Conservation (phyloP, 2,888 invertebrate genomes). For the Folsomia manolachei region DNA sequence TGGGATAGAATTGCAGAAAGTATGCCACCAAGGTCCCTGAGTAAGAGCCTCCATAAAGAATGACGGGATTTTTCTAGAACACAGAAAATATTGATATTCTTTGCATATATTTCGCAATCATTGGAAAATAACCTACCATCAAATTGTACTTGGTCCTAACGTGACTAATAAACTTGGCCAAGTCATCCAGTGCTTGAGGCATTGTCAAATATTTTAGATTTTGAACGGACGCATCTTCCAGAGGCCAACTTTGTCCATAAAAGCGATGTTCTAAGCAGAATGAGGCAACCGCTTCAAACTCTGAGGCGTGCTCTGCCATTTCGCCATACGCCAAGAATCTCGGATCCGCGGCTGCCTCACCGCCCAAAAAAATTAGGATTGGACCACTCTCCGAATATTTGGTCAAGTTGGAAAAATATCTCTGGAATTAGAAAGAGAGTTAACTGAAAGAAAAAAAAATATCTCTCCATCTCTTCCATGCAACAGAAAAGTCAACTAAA, state of each 20-base stretch:
- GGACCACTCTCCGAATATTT: background rate
- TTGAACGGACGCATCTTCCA: background rate
- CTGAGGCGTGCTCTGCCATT: background rate
- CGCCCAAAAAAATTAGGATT: background rate
- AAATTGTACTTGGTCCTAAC: background rate
- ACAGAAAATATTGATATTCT: no score
- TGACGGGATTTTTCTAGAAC: background rate
- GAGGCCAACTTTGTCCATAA: background rate
- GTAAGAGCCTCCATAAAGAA: background rate
- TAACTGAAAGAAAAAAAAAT: no score
- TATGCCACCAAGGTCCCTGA: background rate
- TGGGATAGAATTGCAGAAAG: background rate
- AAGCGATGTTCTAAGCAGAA: background rate
- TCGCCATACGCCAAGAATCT: background rate
- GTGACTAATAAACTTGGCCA: background rate
- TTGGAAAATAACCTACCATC: background rate
- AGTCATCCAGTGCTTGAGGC: background rate
- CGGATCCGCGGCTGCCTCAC: background rate
- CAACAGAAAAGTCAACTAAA: no score
- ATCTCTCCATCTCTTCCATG: no score
- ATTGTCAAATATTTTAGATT: background rate
- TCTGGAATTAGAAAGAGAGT: background rate
- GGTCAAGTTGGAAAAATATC: background rate
- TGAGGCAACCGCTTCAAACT: background rate
- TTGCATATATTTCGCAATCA: no score